Base-by-base conservation (phyloP, 2,113 vertebrate genomes). In the Bungarus multicinctus region DNA sequence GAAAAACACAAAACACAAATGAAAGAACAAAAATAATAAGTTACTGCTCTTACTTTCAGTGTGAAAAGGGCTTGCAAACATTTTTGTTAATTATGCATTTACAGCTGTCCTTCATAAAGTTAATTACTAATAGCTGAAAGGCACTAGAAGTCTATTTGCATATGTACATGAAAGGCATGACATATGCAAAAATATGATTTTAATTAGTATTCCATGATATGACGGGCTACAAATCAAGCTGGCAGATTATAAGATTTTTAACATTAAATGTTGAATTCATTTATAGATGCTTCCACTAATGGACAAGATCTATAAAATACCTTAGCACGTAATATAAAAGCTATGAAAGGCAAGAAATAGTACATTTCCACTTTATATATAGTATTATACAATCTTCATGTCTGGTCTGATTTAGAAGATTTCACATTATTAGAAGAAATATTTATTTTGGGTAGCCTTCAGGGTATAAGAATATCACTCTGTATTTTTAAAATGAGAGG, bases 31-130 rank as follows among this genome's bases (percentile, higher is more conserved):
- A 39, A n/a, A 89, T 97, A 96, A 95, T 81, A 64, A 90, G 96
- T 94, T 96, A 97, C 96, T 97, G 96, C 97, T 98, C 97, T 97
- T 98, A 98, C 98, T 98, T 97, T 93, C 96, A 96, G 96, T 98
- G 97, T 98, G 98, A 97, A 98, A 98, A 98, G 97, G 98, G 98
- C 98, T 98, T 98, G 98, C 98, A 99, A 99, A 99, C 98, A 99
- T 98, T 99, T 98, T 98, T 98, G 99, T 99, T 99, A 99, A 99
- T 99, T 99, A 99, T 99, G 98, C 98, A 99, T 99, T 60, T 99
- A 99, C 98, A 99, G 99, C 99, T 99, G 99, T 99, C 99, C 99
- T 99, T 99, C 99, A 99, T 99, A 99, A 99, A 99, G 98, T 98
- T 99, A 99, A 99, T 99, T 99, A 99, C 98, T 98, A 98, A 99